Evolutionary conservation across 2,797 vertebrate genomes (phyloP).

Genomic region (Cygnus olor): DNA sequence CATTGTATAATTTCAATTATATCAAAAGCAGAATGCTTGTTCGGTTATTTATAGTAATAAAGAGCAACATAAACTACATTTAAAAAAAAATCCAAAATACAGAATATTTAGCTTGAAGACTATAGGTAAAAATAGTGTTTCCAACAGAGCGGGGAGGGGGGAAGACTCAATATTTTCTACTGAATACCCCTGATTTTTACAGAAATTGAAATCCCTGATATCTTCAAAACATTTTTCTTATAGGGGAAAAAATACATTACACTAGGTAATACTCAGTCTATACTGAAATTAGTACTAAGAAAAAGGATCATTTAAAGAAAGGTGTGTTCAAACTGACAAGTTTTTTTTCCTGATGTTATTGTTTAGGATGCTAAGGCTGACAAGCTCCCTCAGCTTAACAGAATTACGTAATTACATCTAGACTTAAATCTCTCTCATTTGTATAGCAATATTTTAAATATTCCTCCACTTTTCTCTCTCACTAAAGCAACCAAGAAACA

Average conservation of each 20-base stretch:
- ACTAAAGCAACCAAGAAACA: not conserved
- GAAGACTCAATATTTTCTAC: not conserved
- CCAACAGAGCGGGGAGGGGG: not conserved
- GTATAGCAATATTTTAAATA: not conserved
- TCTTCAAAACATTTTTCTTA: not conserved
- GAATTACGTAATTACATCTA: not conserved
- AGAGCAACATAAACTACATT: not conserved
- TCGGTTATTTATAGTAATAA: not conserved
- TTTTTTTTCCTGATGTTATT: not conserved
- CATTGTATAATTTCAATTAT: not conserved
- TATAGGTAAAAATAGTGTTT: not conserved
- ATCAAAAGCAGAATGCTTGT: not conserved
- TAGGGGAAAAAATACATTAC: not conserved
- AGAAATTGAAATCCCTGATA: not conserved
- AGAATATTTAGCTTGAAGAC: not conserved
- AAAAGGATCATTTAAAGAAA: not conserved
- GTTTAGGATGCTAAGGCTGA: not conserved
- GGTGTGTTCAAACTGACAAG: not conserved
- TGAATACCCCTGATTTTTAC: not conserved
- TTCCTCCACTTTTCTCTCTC: not conserved
- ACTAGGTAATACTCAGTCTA: not conserved
- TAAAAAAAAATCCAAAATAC: not conserved
- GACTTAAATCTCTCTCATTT: not conserved
- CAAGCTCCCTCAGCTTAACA: not conserved
- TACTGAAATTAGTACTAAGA: not conserved